These are phyloP conservation scores for Dendrophyllia cribrosa DNA, from an alignment of 64 coral and sea anemone genomes.

Conservation along the genomic window DNA sequence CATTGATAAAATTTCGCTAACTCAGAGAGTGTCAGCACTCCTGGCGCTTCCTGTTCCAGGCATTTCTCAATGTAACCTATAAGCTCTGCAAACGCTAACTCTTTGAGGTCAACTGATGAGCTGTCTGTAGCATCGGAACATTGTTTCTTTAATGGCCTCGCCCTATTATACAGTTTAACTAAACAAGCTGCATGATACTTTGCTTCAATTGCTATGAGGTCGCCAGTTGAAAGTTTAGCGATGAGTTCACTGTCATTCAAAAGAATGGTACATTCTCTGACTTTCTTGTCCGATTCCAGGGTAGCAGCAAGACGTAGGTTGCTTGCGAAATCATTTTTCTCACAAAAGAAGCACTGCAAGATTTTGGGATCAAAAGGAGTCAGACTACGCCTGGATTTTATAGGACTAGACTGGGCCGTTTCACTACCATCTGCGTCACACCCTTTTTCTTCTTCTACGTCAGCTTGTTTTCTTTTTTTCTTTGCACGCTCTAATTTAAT, in stretches of 20 bases:
- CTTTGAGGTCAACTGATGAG: conserved; percentile 10
- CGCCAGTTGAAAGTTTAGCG: conserved; percentile 3
- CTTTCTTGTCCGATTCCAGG: conserved; percentile 49
- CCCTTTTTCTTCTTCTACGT: not conserved
- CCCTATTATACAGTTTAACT: conserved; percentile 59
- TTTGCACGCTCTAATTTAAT: conserved; percentile 53
- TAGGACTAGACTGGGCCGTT: not conserved
- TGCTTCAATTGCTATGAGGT: conserved; percentile 42
- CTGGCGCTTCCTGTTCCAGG: conserved; percentile 36
- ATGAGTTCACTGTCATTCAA: conserved; percentile 1
- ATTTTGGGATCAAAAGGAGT: conserved; percentile 11
- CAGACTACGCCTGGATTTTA: conserved; percentile 18
- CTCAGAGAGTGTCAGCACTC: conserved; percentile 64
- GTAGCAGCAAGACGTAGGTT: conserved; percentile 43
- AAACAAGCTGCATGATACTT: conserved; percentile 55
- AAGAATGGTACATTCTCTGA: conserved; percentile 3
- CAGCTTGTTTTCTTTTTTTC: not conserved
- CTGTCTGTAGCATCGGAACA: conserved; percentile 9
- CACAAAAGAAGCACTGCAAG: conserved; percentile 47
- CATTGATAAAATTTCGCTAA: conserved; percentile 25
- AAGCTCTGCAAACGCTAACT: conserved; percentile 48
- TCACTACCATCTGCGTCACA: too few species aligned
- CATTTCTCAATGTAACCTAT: conserved; percentile 54
- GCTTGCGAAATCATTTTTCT: conserved; percentile 29
- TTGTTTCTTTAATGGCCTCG: conserved; percentile 54